Conservation (phyloP, 2,888 invertebrate species). For the Drosophila austrosaltans region DNA sequence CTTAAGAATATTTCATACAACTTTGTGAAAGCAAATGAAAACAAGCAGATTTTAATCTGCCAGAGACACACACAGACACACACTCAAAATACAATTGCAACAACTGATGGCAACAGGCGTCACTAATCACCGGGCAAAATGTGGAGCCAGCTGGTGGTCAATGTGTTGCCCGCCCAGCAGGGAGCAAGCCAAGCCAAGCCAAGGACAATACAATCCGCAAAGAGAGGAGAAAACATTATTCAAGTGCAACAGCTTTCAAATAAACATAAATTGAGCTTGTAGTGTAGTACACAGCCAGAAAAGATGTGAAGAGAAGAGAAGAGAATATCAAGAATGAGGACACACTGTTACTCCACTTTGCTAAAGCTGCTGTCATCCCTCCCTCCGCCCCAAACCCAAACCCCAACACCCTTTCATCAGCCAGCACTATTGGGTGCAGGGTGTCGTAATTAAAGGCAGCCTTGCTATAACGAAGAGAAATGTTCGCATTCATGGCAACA, state of each 20-base stretch:
- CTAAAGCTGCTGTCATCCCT: slow-evolving; percentile 7
- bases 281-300: slow-evolving; percentile 13
- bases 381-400: neutral
- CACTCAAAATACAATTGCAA: neutral
- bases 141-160: slow-evolving; percentile 5
- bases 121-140: slow-evolving; percentile 14
- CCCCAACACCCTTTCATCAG: neutral
- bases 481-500: slow-evolving; percentile 48
- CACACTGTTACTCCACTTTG: slow-evolving; percentile 37
- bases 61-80: neutral
- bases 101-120: slow-evolving; percentile 9
- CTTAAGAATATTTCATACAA: neutral
- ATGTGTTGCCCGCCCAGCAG: slow-evolving; percentile 4
- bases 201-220: slow-evolving; percentile 20
- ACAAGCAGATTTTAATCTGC: slow-evolving; percentile 3
- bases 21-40: neutral
- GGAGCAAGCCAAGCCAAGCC: neutral
- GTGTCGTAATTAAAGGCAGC: slow-evolving; percentile 71
- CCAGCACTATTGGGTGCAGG: slow-evolving; percentile 21
- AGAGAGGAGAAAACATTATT: slow-evolving; percentile 40
- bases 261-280: slow-evolving; percentile 71
- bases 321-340: slow-evolving; percentile 25
- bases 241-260: slow-evolving; percentile 56
- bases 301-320: neutral
- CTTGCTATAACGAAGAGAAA: slow-evolving; percentile 74